Base-by-base conservation (phyloP, 1,140 invertebrate genomes). In the Bombus sibiricus region DNA sequence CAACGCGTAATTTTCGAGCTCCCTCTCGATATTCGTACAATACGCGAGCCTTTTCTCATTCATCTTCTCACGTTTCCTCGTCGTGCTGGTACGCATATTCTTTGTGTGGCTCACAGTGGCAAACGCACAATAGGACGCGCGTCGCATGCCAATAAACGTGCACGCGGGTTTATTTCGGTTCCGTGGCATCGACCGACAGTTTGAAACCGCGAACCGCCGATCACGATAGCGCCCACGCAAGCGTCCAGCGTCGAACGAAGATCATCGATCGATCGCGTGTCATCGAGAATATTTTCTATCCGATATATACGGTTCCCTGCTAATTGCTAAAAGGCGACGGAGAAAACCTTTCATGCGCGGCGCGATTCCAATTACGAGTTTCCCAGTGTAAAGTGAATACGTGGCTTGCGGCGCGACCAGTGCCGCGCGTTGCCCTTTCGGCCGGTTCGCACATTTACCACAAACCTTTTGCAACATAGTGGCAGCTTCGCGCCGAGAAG, bases 321-420 rank as follows among this genome's bases (percentile, higher is more conserved):
- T 89, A 90, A 89, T 89, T 85, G 89, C 76, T 47, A 77, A 32
- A 32, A 13, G 9, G 12, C 4, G 9, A 18, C 59, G 68, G 18
- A 41, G 78, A 85, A 87, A 89, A 82, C 4, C 69, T 87, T 43
- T 62, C 34, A 62, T 25, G 34, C 68, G 8, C 62, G n/a, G 15
- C n/a, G 10, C 66, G 76, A 41, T 62, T 62, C 39, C 83, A 80
- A 80, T 85, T 80, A 80, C 83, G 77, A 78, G 39, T 90, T 90
- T 90, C 81, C 88, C 85, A 80, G 78, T 83, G 77, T 88, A 89
- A 82, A 87, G 84, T 2, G 73, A 64, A 59, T 83, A 76, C 59
- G 59, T 75, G 79, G 57, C 87, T 75, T 39, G 81, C 83, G 76
- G 87, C 87, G 57, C 71, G 73, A 74, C 81, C 66, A 64, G 57